These are phyloP conservation scores for Wasmannia auropunctata DNA, from an alignment of 1,140 invertebrate genomes.

Conservation along the genomic window DNA sequence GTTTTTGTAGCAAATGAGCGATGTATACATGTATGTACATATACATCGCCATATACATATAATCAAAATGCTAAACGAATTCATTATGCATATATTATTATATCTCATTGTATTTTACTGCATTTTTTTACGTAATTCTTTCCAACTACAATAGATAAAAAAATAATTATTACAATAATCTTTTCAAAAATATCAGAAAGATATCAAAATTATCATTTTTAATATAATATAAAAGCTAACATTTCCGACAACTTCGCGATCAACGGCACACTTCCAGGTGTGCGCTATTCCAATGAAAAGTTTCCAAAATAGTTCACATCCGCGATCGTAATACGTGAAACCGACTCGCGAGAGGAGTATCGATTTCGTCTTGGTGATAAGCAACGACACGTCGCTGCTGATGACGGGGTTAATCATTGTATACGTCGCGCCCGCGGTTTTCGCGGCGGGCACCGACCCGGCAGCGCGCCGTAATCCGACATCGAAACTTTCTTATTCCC, in stretches of 20 bases:
- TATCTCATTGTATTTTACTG: neutral
- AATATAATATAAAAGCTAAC: neutral
- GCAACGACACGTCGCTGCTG: neutral
- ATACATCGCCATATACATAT: neutral
- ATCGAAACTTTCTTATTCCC: conserved; percentile 69
- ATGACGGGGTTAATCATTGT: conserved; percentile 16
- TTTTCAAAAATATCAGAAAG: neutral
- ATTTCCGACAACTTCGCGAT: neutral
- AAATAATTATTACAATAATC: neutral
- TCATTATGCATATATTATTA: neutral
- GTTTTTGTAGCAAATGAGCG: too few species aligned
- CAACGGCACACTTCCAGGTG: too few species aligned
- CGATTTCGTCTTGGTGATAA: neutral
- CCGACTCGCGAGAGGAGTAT: neutral
- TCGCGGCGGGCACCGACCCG: conserved; percentile 8
- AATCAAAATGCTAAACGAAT: neutral
- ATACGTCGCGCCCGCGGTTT: conserved; percentile 16
- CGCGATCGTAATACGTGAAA: neutral
- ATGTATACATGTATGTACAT: too few species aligned
- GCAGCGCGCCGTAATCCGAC: conserved; percentile 32
- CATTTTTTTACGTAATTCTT: conserved; percentile 9
- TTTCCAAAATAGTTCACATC: neutral
- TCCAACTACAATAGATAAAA: neutral
- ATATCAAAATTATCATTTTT: too few species aligned
- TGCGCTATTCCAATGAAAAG: neutral